A percentile compares a stretch with the other conserved stretches of the same genome.
phyloP scores from a whole-genome alignment of 2,888 invertebrate genomes.

The Diaphora mendica region DNA sequence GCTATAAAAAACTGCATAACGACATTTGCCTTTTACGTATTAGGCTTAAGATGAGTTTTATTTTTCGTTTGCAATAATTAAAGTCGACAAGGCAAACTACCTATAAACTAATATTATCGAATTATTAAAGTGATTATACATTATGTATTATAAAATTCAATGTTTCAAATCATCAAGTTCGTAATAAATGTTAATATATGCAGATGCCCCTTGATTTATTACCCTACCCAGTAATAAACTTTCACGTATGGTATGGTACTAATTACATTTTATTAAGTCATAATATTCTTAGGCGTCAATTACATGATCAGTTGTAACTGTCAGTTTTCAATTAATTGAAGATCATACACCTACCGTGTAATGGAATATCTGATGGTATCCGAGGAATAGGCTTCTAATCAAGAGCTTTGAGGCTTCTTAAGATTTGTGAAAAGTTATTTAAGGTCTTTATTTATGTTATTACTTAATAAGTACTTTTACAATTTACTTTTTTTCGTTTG shows the following conservation, averaged over 20 bases:
- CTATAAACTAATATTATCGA: neutral
- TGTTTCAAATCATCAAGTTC: slow-evolving; percentile 3
- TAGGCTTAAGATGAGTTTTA: neutral
- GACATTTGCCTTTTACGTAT: neutral
- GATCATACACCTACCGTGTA: neutral
- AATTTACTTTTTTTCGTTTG: no score
- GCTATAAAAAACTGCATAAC: neutral
- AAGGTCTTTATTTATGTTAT: no score
- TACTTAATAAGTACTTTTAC: no score
- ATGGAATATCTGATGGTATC: neutral
- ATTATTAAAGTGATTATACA: slow-evolving; percentile 4
- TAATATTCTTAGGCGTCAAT: slow-evolving; percentile 7
- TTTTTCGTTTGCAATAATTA: neutral
- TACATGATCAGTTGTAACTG: neutral
- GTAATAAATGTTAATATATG: slow-evolving; percentile 2
- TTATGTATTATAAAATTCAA: neutral
- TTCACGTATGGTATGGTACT: slow-evolving; percentile 12
- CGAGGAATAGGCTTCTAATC: neutral
- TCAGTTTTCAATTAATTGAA: neutral
- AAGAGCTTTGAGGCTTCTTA: neutral
- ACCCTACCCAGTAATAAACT: slow-evolving; percentile 16
- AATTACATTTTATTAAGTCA: slow-evolving; percentile 11
- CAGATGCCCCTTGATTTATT: slow-evolving; percentile 18
- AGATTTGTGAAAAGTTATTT: no score
- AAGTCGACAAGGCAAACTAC: neutral